A percentile compares a stretch with the other conserved stretches of the same genome.
Evolutionary conservation across 2,888 invertebrate species (phyloP).

Genomic region (Globia sparganii): DNA sequence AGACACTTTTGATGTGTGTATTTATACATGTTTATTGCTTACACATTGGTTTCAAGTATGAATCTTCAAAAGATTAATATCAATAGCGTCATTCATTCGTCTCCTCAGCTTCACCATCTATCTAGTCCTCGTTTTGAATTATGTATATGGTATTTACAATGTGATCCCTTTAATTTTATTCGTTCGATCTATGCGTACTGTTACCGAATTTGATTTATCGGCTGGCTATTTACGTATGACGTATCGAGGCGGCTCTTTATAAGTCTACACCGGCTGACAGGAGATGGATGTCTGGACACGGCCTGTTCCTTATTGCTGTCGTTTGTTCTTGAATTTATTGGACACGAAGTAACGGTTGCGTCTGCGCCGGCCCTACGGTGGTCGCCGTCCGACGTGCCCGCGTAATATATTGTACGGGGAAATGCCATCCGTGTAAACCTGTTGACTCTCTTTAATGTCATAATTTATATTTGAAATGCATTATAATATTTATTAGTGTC

Average conservation of each 20-base stretch:
- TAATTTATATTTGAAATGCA: constrained; percentile 78
- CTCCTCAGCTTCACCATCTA: constrained; percentile 71
- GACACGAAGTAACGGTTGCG: constrained; percentile 87
- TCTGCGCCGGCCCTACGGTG: constrained; percentile 75
- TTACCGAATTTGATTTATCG: constrained; percentile 85
- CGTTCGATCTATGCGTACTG: constrained; percentile 73
- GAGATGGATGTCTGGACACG: constrained; percentile 84
- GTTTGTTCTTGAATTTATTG: constrained; percentile 88
- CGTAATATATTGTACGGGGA: constrained; percentile 79
- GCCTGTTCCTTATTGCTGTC: constrained; percentile 85
- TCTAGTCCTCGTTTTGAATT: constrained; percentile 77
- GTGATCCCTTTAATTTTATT: constrained; percentile 77
- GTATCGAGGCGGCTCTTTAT: constrained; percentile 78
- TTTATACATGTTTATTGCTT: constrained; percentile 75
- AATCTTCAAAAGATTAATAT: constrained; percentile 75
- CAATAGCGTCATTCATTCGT: constrained; percentile 77
- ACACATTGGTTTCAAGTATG: constrained; percentile 73
- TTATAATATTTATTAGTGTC: constrained; percentile 70
- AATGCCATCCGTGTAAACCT: constrained; percentile 79
- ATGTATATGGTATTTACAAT: constrained; percentile 80
- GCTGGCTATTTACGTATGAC: constrained; percentile 75
- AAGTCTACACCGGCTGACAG: constrained; percentile 78
- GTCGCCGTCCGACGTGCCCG: constrained; percentile 71
- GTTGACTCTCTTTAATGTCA: constrained; percentile 80
- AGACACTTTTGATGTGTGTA: no score